Base-by-base conservation (phyloP, 2,113 vertebrate species). In the Trichomycterus rosablanca region DNA sequence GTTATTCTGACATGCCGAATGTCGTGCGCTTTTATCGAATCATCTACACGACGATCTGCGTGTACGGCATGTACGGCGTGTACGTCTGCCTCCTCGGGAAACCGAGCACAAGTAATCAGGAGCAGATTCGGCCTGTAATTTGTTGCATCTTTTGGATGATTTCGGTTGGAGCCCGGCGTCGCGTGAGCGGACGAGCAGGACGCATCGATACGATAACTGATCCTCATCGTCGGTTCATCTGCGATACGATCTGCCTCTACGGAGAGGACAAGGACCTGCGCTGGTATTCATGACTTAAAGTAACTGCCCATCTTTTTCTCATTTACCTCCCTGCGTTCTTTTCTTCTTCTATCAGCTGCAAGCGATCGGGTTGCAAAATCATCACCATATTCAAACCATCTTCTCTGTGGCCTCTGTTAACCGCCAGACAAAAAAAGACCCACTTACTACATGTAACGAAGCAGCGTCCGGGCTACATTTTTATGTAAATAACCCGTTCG, bases 331-430 rank as follows among this genome's bases (percentile, higher is more conserved):
- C 67, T 58, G 66, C 2, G 48, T 39, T n/a, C 15, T 26, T 65
- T 67, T 58, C 42, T 65, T 37, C 57, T 59, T 71, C 45, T 73
- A 63, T 65, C 53, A 59, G 61, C 63, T 72, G 19, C 44, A 48
- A 35, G 46, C 59, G 76, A 72, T 72, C 70, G 45, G 55, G 71
- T 79, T 78, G 70, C 80, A 63, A 52, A 60, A 66, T 66, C 62
- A 68, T 73, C 35, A 66, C 65, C 62, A 68, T 73, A 35, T 67
- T 45, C 65, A 42, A 71, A 52, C 45, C 67, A 67, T 70, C 67
- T 71, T 68, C 42, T 70, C 65, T 64, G 61, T 65, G 67, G 72
- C 67, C 74, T 76, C 73, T 63, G 76, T 37, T 18, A 42, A 63
- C 48, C 30, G 20, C 3, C 7, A 63, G 19, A 49, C 34, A 48